Evolutionary conservation across 2,113 vertebrate genomes (phyloP).

Genomic region (Gallinago undulata): DNA sequence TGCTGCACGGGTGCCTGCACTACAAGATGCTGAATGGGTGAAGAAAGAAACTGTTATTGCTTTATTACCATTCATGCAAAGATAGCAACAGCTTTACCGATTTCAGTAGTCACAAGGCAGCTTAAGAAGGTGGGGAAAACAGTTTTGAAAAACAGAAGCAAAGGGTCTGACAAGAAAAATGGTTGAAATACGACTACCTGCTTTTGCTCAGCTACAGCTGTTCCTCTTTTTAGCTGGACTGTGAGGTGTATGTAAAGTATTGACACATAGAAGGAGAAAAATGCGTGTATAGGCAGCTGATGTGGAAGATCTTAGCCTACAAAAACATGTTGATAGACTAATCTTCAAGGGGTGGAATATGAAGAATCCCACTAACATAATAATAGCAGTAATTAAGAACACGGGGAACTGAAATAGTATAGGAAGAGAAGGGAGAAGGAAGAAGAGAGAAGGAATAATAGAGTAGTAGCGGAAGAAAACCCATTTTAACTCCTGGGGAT

Average conservation of each 20-base stretch:
- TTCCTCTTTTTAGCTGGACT: background rate
- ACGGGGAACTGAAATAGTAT: background rate
- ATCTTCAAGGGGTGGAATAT: background rate
- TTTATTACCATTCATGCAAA: background rate
- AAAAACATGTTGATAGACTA: background rate
- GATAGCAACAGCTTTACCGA: background rate
- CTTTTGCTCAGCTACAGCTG: background rate
- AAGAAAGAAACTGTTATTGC: background rate
- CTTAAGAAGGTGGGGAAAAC: background rate
- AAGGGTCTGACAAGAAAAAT: background rate
- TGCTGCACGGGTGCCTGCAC: background rate
- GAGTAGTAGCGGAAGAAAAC: background rate
- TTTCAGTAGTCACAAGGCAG: background rate
- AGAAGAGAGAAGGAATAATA: background rate
- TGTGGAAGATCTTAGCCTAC: background rate
- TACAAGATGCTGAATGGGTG: background rate
- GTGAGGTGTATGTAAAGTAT: background rate
- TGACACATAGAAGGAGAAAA: background rate
- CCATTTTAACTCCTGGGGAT: background rate
- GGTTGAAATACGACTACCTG: background rate
- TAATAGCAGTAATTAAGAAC: background rate
- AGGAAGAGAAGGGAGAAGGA: background rate
- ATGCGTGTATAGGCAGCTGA: background rate
- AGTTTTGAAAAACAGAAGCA: background rate
- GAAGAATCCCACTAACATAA: background rate